phyloP scores from a whole-genome alignment of 2,888 invertebrate genomes.

The Saturnia japonica region DNA sequence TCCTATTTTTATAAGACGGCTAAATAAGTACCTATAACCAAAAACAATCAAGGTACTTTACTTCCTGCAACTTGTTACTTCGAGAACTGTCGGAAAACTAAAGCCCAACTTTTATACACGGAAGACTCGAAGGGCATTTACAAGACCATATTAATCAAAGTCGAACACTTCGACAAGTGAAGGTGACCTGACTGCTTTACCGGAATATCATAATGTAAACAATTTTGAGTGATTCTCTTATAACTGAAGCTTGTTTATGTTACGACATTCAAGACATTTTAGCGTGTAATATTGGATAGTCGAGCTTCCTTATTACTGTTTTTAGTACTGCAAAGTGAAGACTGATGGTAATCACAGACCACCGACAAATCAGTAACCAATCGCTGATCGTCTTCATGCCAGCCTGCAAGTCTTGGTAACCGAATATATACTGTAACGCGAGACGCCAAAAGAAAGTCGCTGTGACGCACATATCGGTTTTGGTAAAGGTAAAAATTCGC shows the following conservation, averaged over 20 bases:
- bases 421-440: too few relatives aligned
- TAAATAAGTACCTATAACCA: too few relatives aligned
- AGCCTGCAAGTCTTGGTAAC: too few relatives aligned
- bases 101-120: not conserved
- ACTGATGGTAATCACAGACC: too few relatives aligned
- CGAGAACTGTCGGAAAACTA: constrained; percentile 6
- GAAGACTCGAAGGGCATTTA: not conserved
- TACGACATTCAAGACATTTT: not conserved
- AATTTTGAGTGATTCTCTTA: constrained; percentile 3
- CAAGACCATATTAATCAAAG: constrained; percentile 20
- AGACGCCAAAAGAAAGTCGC: too few relatives aligned
- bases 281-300: not conserved
- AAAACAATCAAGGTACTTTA: not conserved
- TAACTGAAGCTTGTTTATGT: constrained; percentile 1
- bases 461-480: too few relatives aligned
- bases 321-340: not conserved
- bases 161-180: constrained; percentile 17
- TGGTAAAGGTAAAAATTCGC: too few relatives aligned
- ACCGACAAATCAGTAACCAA: too few relatives aligned
- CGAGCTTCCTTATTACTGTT: not conserved
- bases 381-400: too few relatives aligned
- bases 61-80: not conserved
- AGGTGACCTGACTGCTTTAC: constrained; percentile 7
- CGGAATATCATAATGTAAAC: constrained; percentile 7
- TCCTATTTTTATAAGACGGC: too few relatives aligned